Conservation (phyloP, 2,113 vertebrate species). For the Crotalus helleri region DNA sequence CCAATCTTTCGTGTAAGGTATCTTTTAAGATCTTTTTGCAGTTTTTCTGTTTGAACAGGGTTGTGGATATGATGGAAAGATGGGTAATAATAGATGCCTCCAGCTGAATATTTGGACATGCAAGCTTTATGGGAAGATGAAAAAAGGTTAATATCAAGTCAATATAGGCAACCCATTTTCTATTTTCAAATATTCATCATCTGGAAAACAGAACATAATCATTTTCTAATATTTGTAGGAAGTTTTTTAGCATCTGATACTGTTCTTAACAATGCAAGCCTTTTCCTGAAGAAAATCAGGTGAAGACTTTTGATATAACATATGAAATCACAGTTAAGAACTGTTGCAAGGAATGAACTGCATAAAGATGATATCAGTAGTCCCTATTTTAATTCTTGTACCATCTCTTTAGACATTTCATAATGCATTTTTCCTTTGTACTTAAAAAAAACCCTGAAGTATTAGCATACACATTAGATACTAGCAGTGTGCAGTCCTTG, state of each 20-base stretch:
- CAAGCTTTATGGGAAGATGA: constrained; percentile 74
- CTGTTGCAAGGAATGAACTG: neutral
- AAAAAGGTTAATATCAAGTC: constrained; percentile 15
- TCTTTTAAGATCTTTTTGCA: constrained; percentile 90
- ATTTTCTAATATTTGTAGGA: neutral
- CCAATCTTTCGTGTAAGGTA: constrained; percentile 96
- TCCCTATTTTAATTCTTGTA: neutral
- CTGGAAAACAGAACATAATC: neutral
- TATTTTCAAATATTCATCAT: neutral
- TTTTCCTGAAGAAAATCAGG: neutral
- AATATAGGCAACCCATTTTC: neutral
- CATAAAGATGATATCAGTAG: neutral
- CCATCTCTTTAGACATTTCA: neutral
- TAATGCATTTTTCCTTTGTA: neutral
- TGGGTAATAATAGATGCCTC: constrained; percentile 93
- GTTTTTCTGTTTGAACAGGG: constrained; percentile 83
- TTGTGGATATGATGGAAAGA: constrained; percentile 89
- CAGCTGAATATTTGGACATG: constrained; percentile 92
- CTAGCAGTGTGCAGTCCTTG: neutral
- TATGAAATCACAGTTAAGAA: neutral
- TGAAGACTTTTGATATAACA: neutral
- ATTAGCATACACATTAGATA: neutral
- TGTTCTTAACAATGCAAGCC: neutral
- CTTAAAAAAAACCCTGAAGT: neutral
- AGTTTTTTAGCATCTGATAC: neutral